Evolutionary conservation across 2,797 vertebrate species (phyloP), one percentile per base, ranked within the genome.

Genomic region (Uromys caudimaculatus): DNA sequence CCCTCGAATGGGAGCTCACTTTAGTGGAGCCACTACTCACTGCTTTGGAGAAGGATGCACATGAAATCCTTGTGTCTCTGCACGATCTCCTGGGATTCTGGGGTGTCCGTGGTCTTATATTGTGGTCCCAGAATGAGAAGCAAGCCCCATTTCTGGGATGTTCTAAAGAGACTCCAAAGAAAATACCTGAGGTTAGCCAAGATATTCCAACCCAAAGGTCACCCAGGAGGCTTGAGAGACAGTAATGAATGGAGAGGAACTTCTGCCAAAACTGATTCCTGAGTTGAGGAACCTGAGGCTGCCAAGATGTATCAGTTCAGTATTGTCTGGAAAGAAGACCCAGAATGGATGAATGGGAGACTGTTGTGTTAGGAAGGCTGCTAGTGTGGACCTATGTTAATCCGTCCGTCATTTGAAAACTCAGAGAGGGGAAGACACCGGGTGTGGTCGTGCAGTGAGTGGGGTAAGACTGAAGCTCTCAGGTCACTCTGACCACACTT

Each of bases 131-230:
- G 38, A 50, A 83, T 50, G 47, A 52, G 73, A 94, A 77, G 44
- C 23, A 64, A 90, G 24, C 0, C 35, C 27, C 44, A 47, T 21
- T 78, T 93, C 69, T 12, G 0, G 73, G 27, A 14, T 23, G 41
- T 90, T 95, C 44, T 38, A 60, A 90, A n/a, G 73, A 56, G 73
- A 82, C 6, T 79, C 97, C 96, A 97, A 97, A 86, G n/a, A 95
- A 97, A 97, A 97, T 89, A 64, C 4, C 5, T 12, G 21, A 47
- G 29, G 29, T 92, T 89, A 94, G 91, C 64, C 90, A 75, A 87
- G 38, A 90, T 52, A 73, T 93, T 89, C 81, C 76, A 75, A 29
- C 9, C 29, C 38, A 95, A 96, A 96, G 87, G 73, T 95, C 95
- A 96, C 50, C 50, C 13, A 76, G 50, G 87, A 83, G 19, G n/a